Conservation (phyloP, 2,797 vertebrate species). For the Xiphorhynchus erythropygius region DNA sequence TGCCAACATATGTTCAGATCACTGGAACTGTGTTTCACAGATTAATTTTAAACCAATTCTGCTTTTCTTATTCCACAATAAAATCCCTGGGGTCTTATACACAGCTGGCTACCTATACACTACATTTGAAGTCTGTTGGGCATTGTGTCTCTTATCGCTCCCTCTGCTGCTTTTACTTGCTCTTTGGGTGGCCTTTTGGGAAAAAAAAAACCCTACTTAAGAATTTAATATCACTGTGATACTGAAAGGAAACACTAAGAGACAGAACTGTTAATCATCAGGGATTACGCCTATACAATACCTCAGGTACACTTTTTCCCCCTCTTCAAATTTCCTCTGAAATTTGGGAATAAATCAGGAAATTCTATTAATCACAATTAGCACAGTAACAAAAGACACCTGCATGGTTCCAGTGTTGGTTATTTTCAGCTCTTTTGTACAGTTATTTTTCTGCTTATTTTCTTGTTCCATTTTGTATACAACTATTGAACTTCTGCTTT, state of each 20-base stretch:
- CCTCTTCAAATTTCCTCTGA: background rate
- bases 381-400: background rate
- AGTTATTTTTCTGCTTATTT: background rate
- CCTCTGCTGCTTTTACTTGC: background rate
- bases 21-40: background rate
- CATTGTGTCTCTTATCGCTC: background rate
- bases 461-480: background rate
- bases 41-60: background rate
- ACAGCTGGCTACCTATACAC: background rate
- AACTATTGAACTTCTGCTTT: constrained; percentile 18
- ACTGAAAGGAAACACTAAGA: background rate
- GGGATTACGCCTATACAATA: background rate
- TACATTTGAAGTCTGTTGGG: background rate
- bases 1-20: background rate
- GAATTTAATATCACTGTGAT: background rate
- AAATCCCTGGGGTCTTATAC: background rate
- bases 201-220: background rate
- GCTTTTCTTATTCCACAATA: background rate
- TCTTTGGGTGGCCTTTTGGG: background rate
- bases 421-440: background rate
- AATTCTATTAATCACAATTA: background rate
- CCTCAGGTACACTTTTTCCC: background rate
- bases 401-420: background rate
- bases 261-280: background rate
- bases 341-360: background rate